These are phyloP conservation scores for Amitus sp. DNA, from an alignment of 2,888 invertebrate species.

Conservation along the genomic window DNA sequence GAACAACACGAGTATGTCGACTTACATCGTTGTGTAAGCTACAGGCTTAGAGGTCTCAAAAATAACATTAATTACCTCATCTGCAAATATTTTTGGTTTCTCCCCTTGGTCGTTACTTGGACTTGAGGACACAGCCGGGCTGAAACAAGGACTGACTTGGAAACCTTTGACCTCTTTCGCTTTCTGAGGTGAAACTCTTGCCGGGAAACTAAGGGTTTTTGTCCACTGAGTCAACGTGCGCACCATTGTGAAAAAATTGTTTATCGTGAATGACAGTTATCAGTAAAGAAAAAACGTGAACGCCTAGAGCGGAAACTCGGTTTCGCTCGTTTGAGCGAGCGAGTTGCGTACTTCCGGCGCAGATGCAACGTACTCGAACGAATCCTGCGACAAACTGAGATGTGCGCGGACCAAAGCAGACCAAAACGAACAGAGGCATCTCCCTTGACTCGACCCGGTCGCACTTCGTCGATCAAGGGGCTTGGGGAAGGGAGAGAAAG, in stretches of 20 bases:
- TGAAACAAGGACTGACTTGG: constrained; percentile 67
- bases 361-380: background rate
- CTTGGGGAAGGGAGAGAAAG: too few relatives aligned
- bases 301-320: constrained; percentile 27
- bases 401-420: constrained; percentile 12
- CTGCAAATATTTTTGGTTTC: constrained; percentile 59
- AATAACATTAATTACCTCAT: constrained; percentile 58
- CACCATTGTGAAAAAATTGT: constrained; percentile 72
- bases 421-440: constrained; percentile 19
- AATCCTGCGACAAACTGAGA: constrained; percentile 25
- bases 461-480: constrained; percentile 27
- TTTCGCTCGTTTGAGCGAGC: constrained; percentile 9
- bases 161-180: constrained; percentile 72
- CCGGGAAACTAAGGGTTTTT: constrained; percentile 89
- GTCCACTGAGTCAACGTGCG: constrained; percentile 91
- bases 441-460: constrained; percentile 16
- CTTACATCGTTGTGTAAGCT: too few relatives aligned
- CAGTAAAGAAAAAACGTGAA: constrained; percentile 13
- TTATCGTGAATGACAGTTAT: background rate
- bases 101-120: constrained; percentile 60
- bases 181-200: constrained; percentile 84
- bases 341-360: constrained; percentile 6
- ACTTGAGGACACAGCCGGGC: constrained; percentile 63
- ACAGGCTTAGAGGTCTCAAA: too few relatives aligned
- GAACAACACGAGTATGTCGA: too few relatives aligned